These are phyloP conservation scores for Plectropomus leopardus DNA, from an alignment of 2,113 vertebrate species.

Conservation along the genomic window DNA sequence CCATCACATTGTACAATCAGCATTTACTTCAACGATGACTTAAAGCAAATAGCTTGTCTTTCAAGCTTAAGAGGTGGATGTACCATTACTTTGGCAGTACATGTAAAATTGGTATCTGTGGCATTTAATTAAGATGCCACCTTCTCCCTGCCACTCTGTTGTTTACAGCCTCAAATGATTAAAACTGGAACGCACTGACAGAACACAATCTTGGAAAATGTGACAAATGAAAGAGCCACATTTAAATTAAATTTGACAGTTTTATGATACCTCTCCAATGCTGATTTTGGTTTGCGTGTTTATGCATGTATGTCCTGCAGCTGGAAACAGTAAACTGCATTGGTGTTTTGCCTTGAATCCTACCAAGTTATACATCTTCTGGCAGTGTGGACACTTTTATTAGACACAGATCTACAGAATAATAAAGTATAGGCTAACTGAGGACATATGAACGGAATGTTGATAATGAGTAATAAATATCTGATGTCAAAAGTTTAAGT, in stretches of 20 bases:
- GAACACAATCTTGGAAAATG: conserved; percentile 5
- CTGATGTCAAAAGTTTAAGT: background rate
- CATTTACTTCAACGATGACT: too few species aligned
- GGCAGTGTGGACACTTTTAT: background rate
- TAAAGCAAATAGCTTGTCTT: too few species aligned
- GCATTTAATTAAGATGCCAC: background rate
- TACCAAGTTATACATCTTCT: background rate
- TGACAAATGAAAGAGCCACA: conserved; percentile 12
- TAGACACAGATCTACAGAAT: background rate
- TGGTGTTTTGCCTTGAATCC: background rate
- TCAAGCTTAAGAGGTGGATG: background rate
- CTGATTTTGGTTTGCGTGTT: background rate
- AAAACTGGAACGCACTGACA: background rate
- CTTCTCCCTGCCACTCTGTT: background rate
- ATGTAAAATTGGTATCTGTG: background rate
- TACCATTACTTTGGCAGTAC: conserved; percentile 14
- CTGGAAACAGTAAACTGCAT: background rate
- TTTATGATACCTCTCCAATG: background rate
- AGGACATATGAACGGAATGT: background rate
- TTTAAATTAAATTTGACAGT: conserved; percentile 11
- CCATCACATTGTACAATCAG: too few species aligned
- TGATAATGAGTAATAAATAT: background rate
- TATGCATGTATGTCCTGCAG: background rate
- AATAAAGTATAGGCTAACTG: background rate
- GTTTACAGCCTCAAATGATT: conserved; percentile 31